Evolutionary conservation across 2,797 vertebrate species (phyloP), one percentile per base, ranked within the genome.

Genomic region (Heterohyrax brucei): DNA sequence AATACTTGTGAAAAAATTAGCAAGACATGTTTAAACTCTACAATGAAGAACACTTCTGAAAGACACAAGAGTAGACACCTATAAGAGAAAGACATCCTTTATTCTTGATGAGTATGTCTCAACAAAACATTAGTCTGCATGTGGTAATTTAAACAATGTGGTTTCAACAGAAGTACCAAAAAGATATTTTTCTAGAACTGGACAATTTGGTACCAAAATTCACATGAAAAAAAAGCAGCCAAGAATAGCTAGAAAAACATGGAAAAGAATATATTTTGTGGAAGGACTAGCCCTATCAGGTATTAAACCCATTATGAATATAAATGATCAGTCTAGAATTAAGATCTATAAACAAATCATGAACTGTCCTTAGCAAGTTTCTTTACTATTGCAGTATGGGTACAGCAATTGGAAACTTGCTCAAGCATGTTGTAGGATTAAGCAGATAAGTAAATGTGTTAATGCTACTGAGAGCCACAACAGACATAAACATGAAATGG

Each of bases 361-460:
- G 28, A 1, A 16, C 50, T 66, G 24, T 22, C 39, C 33, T 78
- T 0, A 19, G 19, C 14, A 72, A 50, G 59, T 3, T 0, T 33
- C 75, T 53, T 33, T 24, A 53, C 2, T 28, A 48, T 7, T 4
- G 48, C 0, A 13, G 7, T 0, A 0, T 5, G 72, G 39, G 4
- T 24, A 22, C 1, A 14, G 46, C 39, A 1, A 16, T 50, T 7
- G 13, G 78, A 87, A 44, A 50, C 77, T 14, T 30, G 3, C 8
- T 24, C 48, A 12, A 0, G 28, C 44, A 80, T 0, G 0, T 0
- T 4, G 68, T 1, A 62, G 68, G 56, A 33, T 68, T 8, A 39
- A 56, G 56, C 50, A 48, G n/a, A 28, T 0, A n/a, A 33, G 13
- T 14, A 16, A 3, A 9, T 0, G 4, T 2, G 6, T 4, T 1